A percentile compares a stretch with the other conserved stretches of the same genome.
phyloP scores from a whole-genome alignment of 2,113 vertebrate species.

The Tamias sibiricus region DNA sequence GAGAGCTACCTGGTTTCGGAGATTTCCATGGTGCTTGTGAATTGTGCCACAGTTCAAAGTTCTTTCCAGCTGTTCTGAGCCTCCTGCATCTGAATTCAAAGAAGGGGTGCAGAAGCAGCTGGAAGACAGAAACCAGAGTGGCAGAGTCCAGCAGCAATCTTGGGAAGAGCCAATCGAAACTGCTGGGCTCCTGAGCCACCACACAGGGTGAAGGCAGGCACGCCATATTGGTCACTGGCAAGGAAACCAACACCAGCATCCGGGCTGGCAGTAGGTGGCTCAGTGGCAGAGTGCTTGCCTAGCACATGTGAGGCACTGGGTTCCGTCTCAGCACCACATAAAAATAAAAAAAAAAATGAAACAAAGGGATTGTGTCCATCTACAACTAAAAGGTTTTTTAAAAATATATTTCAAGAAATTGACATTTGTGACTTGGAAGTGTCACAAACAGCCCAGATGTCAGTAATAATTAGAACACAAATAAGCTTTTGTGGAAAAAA shows the following conservation, averaged over 20 bases:
- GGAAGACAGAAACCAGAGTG: slow-evolving; percentile 86
- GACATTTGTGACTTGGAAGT: not conserved
- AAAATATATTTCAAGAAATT: too few relatives aligned
- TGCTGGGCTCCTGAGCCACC: not conserved
- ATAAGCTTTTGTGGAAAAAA: not conserved
- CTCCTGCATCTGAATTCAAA: slow-evolving; percentile 87
- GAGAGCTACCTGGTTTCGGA: slow-evolving; percentile 81
- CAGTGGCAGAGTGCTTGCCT: too few relatives aligned
- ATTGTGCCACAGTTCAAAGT: slow-evolving; percentile 84
- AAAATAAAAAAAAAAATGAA: too few relatives aligned
- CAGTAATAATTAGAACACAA: not conserved
- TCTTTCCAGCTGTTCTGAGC: slow-evolving; percentile 86
- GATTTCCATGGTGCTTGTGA: slow-evolving; percentile 83
- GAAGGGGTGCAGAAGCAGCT: slow-evolving; percentile 85
- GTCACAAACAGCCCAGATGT: not conserved
- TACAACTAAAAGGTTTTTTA: too few relatives aligned
- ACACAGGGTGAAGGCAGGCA: not conserved
- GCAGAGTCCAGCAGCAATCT: slow-evolving; percentile 85
- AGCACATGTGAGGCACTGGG: too few relatives aligned
- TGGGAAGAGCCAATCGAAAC: slow-evolving; percentile 78
- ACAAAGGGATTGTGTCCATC: too few relatives aligned
- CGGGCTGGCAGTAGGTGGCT: too few relatives aligned
- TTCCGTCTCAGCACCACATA: too few relatives aligned
- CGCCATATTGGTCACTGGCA: not conserved
- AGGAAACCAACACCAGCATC: not conserved